phyloP scores from a whole-genome alignment of 2,113 vertebrate species.

The Phalacrocorax pelagicus region DNA sequence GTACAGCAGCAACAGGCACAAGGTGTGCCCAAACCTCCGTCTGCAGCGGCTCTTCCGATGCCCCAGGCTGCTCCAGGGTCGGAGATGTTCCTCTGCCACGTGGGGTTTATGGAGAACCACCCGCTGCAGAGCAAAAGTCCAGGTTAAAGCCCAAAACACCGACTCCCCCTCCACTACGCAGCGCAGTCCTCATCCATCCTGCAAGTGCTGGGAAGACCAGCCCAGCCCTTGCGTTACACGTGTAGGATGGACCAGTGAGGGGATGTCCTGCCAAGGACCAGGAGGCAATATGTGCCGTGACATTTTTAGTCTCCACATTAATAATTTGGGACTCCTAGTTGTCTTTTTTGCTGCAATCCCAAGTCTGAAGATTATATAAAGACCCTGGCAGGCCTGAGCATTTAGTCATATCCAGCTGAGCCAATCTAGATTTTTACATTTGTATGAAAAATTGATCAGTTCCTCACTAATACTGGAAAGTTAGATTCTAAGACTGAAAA shows the following conservation, averaged over 20 bases:
- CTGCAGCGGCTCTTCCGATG: background rate
- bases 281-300: accelerated
- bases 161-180: background rate
- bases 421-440: background rate
- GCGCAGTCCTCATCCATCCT: background rate
- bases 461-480: background rate
- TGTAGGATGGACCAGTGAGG: background rate
- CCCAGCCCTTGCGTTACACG: accelerated
- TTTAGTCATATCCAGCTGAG: background rate
- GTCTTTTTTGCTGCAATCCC: background rate
- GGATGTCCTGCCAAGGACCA: background rate
- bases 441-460: background rate
- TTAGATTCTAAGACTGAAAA: background rate
- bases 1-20: accelerated
- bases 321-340: background rate
- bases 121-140: accelerated
- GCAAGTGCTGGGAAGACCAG: background rate
- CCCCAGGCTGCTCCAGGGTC: background rate
- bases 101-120: background rate
- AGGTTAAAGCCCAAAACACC: background rate
- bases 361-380: background rate
- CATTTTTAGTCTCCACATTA: background rate
- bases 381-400: background rate
- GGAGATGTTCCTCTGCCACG: accelerated
- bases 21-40: background rate